These are phyloP conservation scores for Labroides dimidiatus DNA, from an alignment of 2,797 vertebrate species.

Conservation along the genomic window DNA sequence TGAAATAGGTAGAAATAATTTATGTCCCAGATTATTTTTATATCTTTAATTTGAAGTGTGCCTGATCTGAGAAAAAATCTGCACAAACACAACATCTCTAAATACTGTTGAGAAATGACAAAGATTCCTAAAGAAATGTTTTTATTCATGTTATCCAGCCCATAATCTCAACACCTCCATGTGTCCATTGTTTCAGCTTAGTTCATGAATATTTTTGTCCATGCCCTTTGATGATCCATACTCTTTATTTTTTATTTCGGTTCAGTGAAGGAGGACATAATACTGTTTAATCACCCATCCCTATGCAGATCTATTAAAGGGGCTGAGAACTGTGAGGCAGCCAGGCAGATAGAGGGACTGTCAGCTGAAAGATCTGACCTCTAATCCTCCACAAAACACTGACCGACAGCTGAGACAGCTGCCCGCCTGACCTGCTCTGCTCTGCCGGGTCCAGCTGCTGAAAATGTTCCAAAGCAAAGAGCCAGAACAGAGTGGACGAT, in stretches of 20 bases:
- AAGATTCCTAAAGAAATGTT: too few species aligned
- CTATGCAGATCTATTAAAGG: constrained; percentile 27
- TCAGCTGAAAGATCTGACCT: constrained; percentile 64
- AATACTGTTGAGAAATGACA: too few species aligned
- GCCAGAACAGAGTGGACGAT: constrained; percentile 24
- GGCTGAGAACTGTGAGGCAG: constrained; percentile 34
- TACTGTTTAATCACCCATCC: not conserved
- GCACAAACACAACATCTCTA: too few species aligned
- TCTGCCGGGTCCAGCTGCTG: constrained; percentile 6
- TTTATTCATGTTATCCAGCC: too few species aligned
- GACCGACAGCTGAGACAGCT: constrained; percentile 74
- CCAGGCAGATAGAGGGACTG: constrained; percentile 32
- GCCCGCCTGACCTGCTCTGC: constrained; percentile 37
- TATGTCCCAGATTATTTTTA: too few species aligned
- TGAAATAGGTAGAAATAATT: too few species aligned
- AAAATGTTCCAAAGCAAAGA: constrained; percentile 47
- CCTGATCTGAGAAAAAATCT: too few species aligned
- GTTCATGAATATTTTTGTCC: too few species aligned
- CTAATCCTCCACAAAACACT: constrained; percentile 73
- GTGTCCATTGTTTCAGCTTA: too few species aligned
- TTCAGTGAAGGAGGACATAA: not conserved
- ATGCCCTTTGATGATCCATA: too few species aligned
- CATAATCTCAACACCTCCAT: too few species aligned
- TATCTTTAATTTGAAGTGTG: too few species aligned
- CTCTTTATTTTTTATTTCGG: not conserved